A percentile compares a stretch with the other conserved stretches of the same genome.
These are phyloP conservation scores for Corythornis cristatus DNA, from an alignment of 2,113 vertebrate genomes.

Conservation along the genomic window DNA sequence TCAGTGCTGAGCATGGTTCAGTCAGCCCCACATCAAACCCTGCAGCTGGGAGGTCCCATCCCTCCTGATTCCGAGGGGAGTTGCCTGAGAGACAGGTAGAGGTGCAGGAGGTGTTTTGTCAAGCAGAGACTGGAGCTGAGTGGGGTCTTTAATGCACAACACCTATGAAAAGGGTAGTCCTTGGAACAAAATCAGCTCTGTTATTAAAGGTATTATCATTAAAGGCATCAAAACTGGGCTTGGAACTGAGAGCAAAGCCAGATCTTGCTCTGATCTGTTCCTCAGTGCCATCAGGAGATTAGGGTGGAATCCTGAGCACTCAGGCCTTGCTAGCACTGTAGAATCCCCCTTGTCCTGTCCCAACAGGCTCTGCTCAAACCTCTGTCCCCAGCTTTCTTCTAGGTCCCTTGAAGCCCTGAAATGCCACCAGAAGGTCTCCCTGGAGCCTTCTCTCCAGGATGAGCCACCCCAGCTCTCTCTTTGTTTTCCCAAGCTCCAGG, in stretches of 20 bases:
- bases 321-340: not conserved
- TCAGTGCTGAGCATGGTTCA: not conserved
- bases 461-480: too few relatives aligned
- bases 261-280: not conserved
- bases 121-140: not conserved
- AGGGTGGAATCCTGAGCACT: not conserved
- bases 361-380: too few relatives aligned
- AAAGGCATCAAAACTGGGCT: not conserved
- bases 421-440: too few relatives aligned
- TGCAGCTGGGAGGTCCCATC: not conserved
- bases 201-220: not conserved
- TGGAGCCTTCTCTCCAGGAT: too few relatives aligned
- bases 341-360: not conserved
- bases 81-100: not conserved
- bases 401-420: too few relatives aligned
- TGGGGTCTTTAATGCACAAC: not conserved
- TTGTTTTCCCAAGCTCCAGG: not conserved
- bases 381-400: too few relatives aligned
- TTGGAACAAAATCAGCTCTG: not conserved
- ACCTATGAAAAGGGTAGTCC: not conserved
- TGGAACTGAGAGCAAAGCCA: not conserved
- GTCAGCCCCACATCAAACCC: accelerated
- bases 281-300: not conserved
- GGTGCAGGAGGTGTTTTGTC: not conserved
- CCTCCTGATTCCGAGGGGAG: not conserved